Conservation (phyloP, 1,140 invertebrate species). For the Euwallacea similis region DNA sequence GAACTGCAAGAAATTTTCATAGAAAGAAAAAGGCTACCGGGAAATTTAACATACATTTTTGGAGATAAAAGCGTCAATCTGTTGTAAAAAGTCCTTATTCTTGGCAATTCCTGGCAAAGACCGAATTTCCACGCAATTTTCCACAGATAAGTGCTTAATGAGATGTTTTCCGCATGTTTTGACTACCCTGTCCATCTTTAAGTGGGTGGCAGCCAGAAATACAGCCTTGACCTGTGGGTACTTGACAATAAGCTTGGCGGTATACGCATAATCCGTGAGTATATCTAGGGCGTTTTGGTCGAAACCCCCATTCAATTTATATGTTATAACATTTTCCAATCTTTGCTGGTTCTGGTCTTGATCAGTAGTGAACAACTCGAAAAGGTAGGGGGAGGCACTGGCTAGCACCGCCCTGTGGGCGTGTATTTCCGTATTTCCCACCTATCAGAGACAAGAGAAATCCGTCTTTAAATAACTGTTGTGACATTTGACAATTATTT, state of each 20-base stretch:
- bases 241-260: slow-evolving; percentile 57
- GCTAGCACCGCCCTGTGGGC: slow-evolving; percentile 78
- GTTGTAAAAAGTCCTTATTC: slow-evolving; percentile 62
- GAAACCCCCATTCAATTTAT: slow-evolving; percentile 70
- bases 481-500: background rate
- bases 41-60: slow-evolving; percentile 61
- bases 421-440: slow-evolving; percentile 71
- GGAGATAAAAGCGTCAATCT: slow-evolving; percentile 73
- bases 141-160: slow-evolving; percentile 65
- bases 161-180: slow-evolving; percentile 72
- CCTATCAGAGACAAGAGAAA: slow-evolving; percentile 51
- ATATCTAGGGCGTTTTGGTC: slow-evolving; percentile 69
- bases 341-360: slow-evolving; percentile 56
- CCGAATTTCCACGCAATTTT: slow-evolving; percentile 72
- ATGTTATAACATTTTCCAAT: slow-evolving; percentile 59
- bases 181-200: slow-evolving; percentile 74
- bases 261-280: slow-evolving; percentile 82
- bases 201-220: slow-evolving; percentile 70
- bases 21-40: background rate
- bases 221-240: slow-evolving; percentile 66
- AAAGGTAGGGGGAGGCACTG: slow-evolving; percentile 73
- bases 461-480: too few species aligned
- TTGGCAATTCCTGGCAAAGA: slow-evolving; percentile 67
- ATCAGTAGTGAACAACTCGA: slow-evolving; percentile 73
- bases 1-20: slow-evolving; percentile 55